phyloP scores from a whole-genome alignment of 1,140 invertebrate genomes.

The Eumeta japonica region DNA sequence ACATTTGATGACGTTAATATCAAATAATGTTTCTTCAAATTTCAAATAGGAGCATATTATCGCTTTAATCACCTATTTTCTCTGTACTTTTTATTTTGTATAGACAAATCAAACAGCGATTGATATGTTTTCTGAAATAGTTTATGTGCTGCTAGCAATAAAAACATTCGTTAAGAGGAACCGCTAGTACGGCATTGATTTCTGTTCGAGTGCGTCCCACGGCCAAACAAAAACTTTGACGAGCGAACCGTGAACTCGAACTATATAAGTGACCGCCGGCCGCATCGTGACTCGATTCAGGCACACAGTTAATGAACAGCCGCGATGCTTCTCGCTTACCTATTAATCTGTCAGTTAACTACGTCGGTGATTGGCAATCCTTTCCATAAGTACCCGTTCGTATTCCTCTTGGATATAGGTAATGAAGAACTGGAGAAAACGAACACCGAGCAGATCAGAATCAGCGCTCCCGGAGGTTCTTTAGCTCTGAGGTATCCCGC shows the following conservation, averaged over 20 bases:
- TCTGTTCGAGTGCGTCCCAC: slow-evolving; percentile 23
- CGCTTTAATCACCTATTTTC: too few species aligned
- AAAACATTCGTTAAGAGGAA: too few species aligned
- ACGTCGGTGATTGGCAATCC: slow-evolving; percentile 34
- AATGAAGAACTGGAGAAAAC: slow-evolving; percentile 45
- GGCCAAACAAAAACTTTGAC: slow-evolving; percentile 36
- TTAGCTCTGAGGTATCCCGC: slow-evolving; percentile 41
- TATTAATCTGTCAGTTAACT: too few species aligned
- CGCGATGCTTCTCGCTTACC: slow-evolving; percentile 37
- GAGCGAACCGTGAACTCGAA: slow-evolving; percentile 33
- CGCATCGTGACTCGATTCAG: slow-evolving; percentile 34
- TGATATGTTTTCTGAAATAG: too few species aligned
- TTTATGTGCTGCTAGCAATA: too few species aligned
- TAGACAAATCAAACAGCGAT: too few species aligned
- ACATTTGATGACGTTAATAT: too few species aligned
- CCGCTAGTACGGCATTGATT: slow-evolving; percentile 35
- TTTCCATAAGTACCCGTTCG: slow-evolving; percentile 43
- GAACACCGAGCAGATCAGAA: slow-evolving; percentile 35
- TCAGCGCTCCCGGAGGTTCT: slow-evolving; percentile 37
- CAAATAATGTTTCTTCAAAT: too few species aligned
- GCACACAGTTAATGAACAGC: slow-evolving; percentile 11
- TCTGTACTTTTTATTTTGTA: too few species aligned
- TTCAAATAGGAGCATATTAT: too few species aligned
- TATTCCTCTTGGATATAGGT: slow-evolving; percentile 43
- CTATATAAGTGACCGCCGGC: slow-evolving; percentile 45